Evolutionary conservation across 2,888 invertebrate species (phyloP), one percentile per base, ranked within the genome.

Genomic region (Cheilosia pagana): DNA sequence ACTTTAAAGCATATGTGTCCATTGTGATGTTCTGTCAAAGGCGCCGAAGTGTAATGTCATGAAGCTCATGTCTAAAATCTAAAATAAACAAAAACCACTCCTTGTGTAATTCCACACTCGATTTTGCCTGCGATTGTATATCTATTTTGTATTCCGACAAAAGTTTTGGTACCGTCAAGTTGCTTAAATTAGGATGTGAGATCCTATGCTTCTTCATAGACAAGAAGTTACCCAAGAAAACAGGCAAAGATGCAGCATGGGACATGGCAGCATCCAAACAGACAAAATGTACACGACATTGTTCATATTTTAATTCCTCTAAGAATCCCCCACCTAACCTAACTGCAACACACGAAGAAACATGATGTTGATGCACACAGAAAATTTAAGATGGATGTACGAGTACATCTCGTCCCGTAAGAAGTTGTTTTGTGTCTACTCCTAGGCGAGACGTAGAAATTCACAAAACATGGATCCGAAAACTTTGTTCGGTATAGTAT

Each of bases 311-410:
- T 78, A 71, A 71, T 71, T 71, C 57, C 39, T 77, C 23, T 62
- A 21, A 41, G 50, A 35, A 35, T 35, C 14, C 41, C 65, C 16
- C 21, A 25, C 19, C 43, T 48, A 59, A 35, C 41, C 53, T 23
- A 65, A 43, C 43, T 76, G 43, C 63, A 76, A 35, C 60, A 59
- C 65, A 75, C 63, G 76, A 76, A 25, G 59, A 59, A 77, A 71
- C 71, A 57, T 60, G 59, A 60, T 82, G 67, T 60, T 72, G 71
- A 77, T 77, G 77, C 77, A 67, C 65, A 65, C 53, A 72, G 52
- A 67, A 81, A 71, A 78, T 72, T 78, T 78, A 65, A 52, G 78
- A 78, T 72, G 60, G 50, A 82, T 82, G 53, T 77, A 71, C 71
- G 31, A 63, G 35, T 43, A 76, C 63, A 62, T 21, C 16, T 52